Evolutionary conservation across 2,888 invertebrate genomes (phyloP), one percentile per base, ranked within the genome.

Genomic region (Tinea pellionella): DNA sequence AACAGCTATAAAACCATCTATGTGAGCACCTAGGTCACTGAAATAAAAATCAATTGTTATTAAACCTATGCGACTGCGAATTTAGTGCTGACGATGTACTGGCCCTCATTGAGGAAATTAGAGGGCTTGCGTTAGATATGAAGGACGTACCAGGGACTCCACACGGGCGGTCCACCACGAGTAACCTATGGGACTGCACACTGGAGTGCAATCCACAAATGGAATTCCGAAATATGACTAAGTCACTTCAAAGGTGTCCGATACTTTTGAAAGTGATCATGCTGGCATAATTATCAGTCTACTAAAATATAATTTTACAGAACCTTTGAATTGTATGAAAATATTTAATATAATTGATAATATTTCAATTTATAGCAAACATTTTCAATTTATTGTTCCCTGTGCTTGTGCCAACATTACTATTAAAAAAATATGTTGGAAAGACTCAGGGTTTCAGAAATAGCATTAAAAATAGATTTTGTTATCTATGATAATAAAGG

Each of bases 1-100:
- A 59, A 99, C 98, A 59, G 99, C 98, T 72, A 98, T 97, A 76
- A 97, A 99, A 41, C 99, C 99, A 90, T 99, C 99, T 73, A 99
- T 94, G 76, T 99, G 99, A 63, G 97, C 97, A 66, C 99, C 99
- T 74, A 99, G 89, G 86, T 99, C 99, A 79, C 96, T 96, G 72
- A 32, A 89, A 64, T 61, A 61, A 24, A 24, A 24, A 24, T 24
- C 6, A 24, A 24, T n/a, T 6, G 24, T 24, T 24, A 59, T 64
- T 60, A 37, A 37, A 37, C 7, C 11, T 37, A 37, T 37, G 65
- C 55, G 8, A 32, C 30, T 60, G 30, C 24, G 24, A 29, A 51
- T 37, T 37, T 15, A 65, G 18, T n/a, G n/a, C n/a, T n/a, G n/a
- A n/a, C n/a, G n/a, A n/a, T n/a, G 2, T 60, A 19, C 1, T n/a